Evolutionary conservation across 37 sponge, comb jelly and placozoan species (phyloP).

Genomic region (Cliona cf. orientalis): DNA sequence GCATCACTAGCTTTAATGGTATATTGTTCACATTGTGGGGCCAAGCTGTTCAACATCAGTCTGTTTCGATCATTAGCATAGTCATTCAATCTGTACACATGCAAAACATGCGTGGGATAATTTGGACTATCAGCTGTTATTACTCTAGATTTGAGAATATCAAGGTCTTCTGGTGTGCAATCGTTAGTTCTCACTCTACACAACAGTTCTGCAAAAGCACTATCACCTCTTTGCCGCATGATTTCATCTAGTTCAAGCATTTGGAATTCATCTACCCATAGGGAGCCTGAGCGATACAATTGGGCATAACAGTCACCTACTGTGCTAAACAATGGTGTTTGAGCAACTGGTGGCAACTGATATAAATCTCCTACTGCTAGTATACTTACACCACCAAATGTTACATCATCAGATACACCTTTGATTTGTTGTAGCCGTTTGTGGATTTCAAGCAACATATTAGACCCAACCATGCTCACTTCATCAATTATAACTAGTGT

Average conservation of each 20-base stretch:
- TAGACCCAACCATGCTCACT: conserved; percentile 58
- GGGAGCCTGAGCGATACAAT: conserved; percentile 46
- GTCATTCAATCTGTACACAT: conserved; percentile 40
- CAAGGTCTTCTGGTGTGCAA: conserved; percentile 38
- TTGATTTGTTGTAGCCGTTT: conserved; percentile 37
- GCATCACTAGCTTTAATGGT: conserved; percentile 30
- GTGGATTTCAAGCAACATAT: conserved; percentile 52
- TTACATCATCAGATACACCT: too few species aligned
- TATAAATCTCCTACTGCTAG: conserved; percentile 56
- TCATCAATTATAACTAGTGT: conserved; percentile 32
- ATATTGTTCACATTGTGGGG: conserved; percentile 20
- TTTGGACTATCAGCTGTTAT: conserved; percentile 3
- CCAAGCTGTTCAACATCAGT: conserved; percentile 24
- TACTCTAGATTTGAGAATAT: conserved; percentile 12
- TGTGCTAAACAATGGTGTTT: conserved; percentile 20
- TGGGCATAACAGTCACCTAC: conserved; percentile 31
- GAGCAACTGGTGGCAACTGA: conserved; percentile 33
- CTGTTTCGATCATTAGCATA: conserved; percentile 31
- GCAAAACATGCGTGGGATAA: conserved; percentile 48
- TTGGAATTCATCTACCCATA: conserved; percentile 44
- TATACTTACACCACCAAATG: too few species aligned
- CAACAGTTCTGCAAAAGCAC: conserved; percentile 28
- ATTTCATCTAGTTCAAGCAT: conserved; percentile 48
- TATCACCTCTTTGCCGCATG: conserved; percentile 43
- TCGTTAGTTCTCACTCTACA: conserved; percentile 34